Percentiles rank a stretch among this genome's conserved stretches.
These are phyloP conservation scores for Helleia helle DNA, from an alignment of 2,888 invertebrate species.

Conservation along the genomic window DNA sequence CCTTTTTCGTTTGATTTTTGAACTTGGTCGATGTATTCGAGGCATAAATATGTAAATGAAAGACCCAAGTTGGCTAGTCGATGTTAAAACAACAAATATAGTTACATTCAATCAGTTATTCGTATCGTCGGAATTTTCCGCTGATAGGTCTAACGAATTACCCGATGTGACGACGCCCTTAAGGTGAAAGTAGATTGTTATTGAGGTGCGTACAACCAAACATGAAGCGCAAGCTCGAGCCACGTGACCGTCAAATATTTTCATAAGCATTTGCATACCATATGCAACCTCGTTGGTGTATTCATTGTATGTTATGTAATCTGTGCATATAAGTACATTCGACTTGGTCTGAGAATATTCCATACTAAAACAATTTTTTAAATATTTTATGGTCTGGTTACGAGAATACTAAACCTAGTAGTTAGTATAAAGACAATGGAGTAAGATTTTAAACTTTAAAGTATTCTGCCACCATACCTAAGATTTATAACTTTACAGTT, in stretches of 20 bases:
- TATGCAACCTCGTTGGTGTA: not conserved
- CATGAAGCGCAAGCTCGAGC: conserved; percentile 30
- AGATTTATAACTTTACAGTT: no score
- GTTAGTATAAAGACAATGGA: no score
- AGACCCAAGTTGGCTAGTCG: no score
- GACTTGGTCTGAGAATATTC: no score
- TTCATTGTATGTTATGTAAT: no score
- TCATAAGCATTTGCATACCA: conserved; percentile 7
- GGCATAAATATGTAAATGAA: not conserved
- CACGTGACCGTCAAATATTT: conserved; percentile 21
- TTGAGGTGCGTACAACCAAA: conserved; percentile 44
- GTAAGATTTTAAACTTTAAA: no score
- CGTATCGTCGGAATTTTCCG: conserved; percentile 21
- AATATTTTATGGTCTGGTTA: no score
- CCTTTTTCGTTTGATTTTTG: conserved; percentile 8
- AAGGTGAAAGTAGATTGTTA: conserved; percentile 61
- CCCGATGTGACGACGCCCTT: conserved; percentile 44
- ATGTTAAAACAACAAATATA: conserved; percentile 8
- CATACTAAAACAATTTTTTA: no score
- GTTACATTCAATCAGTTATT: conserved; percentile 7
- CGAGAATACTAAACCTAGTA: no score
- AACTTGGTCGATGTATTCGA: no score
- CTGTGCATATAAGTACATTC: no score
- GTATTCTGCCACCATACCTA: no score
- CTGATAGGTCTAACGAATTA: conserved; percentile 21